Conservation (phyloP, 2,888 invertebrate species). For the Melolontha melolontha region DNA sequence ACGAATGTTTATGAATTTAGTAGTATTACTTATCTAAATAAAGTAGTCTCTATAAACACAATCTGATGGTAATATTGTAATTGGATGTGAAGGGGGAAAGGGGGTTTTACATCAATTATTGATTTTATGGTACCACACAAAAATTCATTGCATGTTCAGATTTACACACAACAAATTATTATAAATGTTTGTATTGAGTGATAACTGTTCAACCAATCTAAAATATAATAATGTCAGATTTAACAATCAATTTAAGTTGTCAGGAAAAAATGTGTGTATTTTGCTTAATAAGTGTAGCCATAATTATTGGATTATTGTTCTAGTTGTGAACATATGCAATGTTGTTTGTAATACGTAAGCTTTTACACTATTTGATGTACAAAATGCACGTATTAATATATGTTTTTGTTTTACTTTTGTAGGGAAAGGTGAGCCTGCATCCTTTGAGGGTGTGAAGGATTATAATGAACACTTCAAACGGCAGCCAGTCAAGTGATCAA, state of each 20-base stretch:
- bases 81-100: constrained; percentile 56
- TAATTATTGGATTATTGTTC: constrained; percentile 16
- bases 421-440: constrained; percentile 58
- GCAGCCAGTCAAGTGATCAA: constrained; percentile 64
- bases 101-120: constrained; percentile 62
- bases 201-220: constrained; percentile 6
- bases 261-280: constrained; percentile 9
- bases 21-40: constrained; percentile 5
- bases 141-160: constrained; percentile 37
- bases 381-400: constrained; percentile 9
- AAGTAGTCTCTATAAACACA: constrained; percentile 9
- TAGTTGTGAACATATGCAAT: constrained; percentile 38
- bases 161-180: constrained; percentile 29
- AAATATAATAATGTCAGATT: constrained; percentile 6
- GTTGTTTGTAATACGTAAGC: constrained; percentile 44
- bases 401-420: constrained; percentile 22
- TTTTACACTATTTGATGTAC: not conserved
- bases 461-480: constrained; percentile 65
- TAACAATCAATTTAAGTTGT: constrained; percentile 14
- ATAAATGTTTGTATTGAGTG: constrained; percentile 37
- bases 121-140: constrained; percentile 58
- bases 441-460: constrained; percentile 60
- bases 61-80: constrained; percentile 35
- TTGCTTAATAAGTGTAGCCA: constrained; percentile 1
- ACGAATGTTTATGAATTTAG: too few relatives aligned